phyloP scores from a whole-genome alignment of 2,888 invertebrate genomes.

The Mimas tiliae region DNA sequence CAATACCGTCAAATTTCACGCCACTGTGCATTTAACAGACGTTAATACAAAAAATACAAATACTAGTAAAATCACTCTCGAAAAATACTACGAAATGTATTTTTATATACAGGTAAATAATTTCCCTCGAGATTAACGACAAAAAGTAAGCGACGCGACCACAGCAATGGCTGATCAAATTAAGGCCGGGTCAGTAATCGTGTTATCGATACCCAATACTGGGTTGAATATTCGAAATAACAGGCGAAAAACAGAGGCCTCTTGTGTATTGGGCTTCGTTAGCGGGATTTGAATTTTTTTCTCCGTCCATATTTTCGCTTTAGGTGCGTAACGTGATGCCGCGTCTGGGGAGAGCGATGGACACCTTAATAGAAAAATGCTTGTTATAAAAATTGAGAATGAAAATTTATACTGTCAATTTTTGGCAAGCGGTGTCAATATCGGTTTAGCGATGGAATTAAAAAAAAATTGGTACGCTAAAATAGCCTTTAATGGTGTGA shows the following conservation, averaged over 20 bases:
- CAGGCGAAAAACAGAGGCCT: constrained; percentile 75
- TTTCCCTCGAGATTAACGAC: constrained; percentile 59
- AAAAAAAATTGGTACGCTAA: constrained; percentile 31
- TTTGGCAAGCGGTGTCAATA: constrained; percentile 54
- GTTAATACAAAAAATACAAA: constrained; percentile 19
- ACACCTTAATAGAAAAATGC: constrained; percentile 80
- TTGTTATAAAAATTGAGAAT: constrained; percentile 66
- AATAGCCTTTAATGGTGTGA: constrained; percentile 32
- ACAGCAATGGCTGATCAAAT: constrained; percentile 73
- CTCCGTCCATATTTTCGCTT: constrained; percentile 56
- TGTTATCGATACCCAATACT: constrained; percentile 82
- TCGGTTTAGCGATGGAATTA: constrained; percentile 45
- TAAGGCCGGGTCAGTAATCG: constrained; percentile 83
- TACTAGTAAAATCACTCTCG: constrained; percentile 16
- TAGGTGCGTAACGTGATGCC: constrained; percentile 75
- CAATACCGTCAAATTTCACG: neutral
- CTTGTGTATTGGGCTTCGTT: constrained; percentile 80
- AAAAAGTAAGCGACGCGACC: constrained; percentile 61
- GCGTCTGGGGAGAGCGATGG: constrained; percentile 65
- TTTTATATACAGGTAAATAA: constrained; percentile 55
- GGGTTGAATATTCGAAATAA: constrained; percentile 72
- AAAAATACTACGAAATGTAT: constrained; percentile 14
- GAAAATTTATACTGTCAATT: constrained; percentile 73
- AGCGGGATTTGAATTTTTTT: constrained; percentile 77
- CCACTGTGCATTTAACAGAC: neutral